Evolutionary conservation across 2,797 vertebrate species (phyloP).

Genomic region (Hypotaenidia philippensis): DNA sequence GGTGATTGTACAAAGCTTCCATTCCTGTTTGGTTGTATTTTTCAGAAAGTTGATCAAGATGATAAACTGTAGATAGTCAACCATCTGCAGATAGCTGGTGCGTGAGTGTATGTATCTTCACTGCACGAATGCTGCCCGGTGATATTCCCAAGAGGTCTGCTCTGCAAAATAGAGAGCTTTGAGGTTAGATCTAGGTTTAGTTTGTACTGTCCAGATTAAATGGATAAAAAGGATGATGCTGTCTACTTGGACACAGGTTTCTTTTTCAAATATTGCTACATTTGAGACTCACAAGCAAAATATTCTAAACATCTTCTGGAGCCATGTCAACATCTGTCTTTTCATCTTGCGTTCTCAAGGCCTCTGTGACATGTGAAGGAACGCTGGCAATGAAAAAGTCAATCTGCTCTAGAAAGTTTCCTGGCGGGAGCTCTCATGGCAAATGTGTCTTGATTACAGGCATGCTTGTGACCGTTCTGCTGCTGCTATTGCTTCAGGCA

Average conservation of each 20-base stretch:
- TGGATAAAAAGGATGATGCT: neutral
- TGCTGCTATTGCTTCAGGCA: slow-evolving; percentile 53
- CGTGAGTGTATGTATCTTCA: neutral
- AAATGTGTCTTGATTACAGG: slow-evolving; percentile 51
- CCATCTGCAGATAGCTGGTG: neutral
- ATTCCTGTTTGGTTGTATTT: neutral
- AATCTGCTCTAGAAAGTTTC: slow-evolving; percentile 45
- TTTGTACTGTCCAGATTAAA: neutral
- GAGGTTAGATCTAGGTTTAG: neutral
- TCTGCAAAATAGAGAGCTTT: neutral
- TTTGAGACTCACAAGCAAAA: neutral
- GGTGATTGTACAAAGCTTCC: neutral
- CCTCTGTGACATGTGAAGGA: slow-evolving; percentile 34
- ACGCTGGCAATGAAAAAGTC: neutral
- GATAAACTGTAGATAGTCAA: neutral
- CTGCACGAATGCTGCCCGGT: neutral
- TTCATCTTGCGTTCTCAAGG: slow-evolving; percentile 43
- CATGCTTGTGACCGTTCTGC: slow-evolving; percentile 17
- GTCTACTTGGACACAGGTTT: neutral
- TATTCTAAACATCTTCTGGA: neutral
- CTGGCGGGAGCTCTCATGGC: slow-evolving; percentile 28
- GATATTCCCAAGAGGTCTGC: neutral
- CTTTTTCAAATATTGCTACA: neutral
- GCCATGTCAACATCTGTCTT: slow-evolving; percentile 15
- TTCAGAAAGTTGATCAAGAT: neutral